Conservation (phyloP, 2,888 invertebrate species). For the Griposia aprilina region DNA sequence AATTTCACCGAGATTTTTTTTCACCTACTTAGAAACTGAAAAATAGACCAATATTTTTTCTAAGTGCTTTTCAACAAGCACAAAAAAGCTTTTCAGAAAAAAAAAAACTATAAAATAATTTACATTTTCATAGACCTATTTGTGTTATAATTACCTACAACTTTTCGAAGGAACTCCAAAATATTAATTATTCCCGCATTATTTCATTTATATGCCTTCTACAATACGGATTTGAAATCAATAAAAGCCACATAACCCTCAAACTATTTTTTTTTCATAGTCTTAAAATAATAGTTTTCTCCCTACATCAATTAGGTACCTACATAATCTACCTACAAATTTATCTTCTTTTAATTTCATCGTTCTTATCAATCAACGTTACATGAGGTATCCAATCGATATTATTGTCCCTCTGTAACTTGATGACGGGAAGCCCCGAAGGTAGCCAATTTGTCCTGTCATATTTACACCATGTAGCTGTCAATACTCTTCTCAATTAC, state of each 20-base stretch:
- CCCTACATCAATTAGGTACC: neutral
- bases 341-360: neutral
- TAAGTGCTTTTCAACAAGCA: neutral
- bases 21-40: neutral
- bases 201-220: neutral
- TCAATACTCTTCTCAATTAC: conserved; percentile 44
- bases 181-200: neutral
- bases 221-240: neutral
- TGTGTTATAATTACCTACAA: too few relatives aligned
- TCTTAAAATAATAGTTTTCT: too few relatives aligned
- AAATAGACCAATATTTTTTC: neutral
- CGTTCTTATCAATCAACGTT: conserved; percentile 32
- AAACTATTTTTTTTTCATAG: neutral
- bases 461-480: conserved; percentile 64
- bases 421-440: conserved; percentile 55
- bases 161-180: neutral
- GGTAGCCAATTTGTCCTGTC: conserved; percentile 61
- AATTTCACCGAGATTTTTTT: neutral
- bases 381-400: conserved; percentile 45
- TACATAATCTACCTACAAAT: neutral
- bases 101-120: too few relatives aligned
- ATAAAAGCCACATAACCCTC: neutral
- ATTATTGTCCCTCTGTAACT: conserved; percentile 55
- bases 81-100: neutral
- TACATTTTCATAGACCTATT: too few relatives aligned